Conservation (phyloP, 53 echinoderm and acorn worm species). For the Hippasteria phrygiana region DNA sequence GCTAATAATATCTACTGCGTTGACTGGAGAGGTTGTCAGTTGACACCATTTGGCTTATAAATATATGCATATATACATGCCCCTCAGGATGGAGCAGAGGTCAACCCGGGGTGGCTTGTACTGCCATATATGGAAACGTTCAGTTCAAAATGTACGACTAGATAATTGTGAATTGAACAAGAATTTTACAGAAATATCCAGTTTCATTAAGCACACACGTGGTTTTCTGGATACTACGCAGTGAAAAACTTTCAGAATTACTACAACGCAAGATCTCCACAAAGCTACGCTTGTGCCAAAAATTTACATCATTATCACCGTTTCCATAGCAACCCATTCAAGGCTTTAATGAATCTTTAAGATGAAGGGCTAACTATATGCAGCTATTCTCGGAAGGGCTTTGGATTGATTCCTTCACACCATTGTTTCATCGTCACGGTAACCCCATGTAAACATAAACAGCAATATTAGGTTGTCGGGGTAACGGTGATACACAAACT, state of each 20-base stretch:
- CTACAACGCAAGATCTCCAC: too few relatives aligned
- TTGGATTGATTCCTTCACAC: background rate
- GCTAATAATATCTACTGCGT: background rate
- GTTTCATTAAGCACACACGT: too few relatives aligned
- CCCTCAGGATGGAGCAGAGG: too few relatives aligned
- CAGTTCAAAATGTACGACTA: too few relatives aligned
- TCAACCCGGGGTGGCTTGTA: too few relatives aligned
- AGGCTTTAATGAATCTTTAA: background rate
- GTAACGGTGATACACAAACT: constrained; percentile 27
- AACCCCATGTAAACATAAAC: constrained; percentile 37
- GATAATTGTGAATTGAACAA: too few relatives aligned
- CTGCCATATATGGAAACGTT: too few relatives aligned
- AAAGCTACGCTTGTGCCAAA: too few relatives aligned
- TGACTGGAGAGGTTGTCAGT: background rate
- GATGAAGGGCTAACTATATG: background rate
- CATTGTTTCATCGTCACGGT: constrained; percentile 42
- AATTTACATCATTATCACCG: background rate
- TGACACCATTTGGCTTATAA: constrained; percentile 40
- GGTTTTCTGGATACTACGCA: too few relatives aligned
- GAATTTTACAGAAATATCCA: too few relatives aligned
- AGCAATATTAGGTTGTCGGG: background rate
- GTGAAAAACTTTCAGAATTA: too few relatives aligned
- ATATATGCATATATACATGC: too few relatives aligned
- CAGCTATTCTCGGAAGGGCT: background rate
- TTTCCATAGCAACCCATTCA: constrained; percentile 11